Conservation (phyloP, 2,888 invertebrate genomes). For the Hemicrepidius hirtus region DNA sequence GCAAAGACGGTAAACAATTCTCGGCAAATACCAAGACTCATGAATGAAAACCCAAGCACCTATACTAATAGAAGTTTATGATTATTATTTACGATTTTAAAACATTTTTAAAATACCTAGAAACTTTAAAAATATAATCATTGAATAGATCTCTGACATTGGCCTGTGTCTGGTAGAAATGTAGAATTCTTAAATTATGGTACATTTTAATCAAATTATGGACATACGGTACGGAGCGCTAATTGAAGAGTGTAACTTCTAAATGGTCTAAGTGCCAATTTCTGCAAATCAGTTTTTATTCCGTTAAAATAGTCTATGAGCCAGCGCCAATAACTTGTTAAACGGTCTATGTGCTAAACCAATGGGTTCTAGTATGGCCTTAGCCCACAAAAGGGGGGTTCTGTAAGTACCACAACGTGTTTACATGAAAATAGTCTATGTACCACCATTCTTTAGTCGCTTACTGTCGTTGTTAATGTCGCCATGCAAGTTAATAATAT, state of each 20-base stretch:
- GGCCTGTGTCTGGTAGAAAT: too few species aligned
- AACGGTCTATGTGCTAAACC: neutral
- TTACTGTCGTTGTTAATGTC: neutral
- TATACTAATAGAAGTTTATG: too few species aligned
- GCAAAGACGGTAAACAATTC: too few species aligned
- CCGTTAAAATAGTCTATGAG: slow-evolving; percentile 1
- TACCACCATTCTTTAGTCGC: neutral
- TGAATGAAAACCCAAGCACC: too few species aligned
- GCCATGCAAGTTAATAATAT: neutral
- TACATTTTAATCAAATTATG: too few species aligned
- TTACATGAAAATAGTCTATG: slow-evolving; percentile 8
- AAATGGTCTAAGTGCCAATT: slow-evolving; percentile 3
- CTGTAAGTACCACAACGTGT: neutral
- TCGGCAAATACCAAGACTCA: too few species aligned
- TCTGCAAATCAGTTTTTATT: neutral
- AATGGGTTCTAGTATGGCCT: neutral
- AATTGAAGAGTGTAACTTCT: neutral
- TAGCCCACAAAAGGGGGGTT: neutral
- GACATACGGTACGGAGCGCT: too few species aligned
- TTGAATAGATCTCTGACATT: too few species aligned
- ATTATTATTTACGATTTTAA: too few species aligned
- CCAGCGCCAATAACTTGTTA: neutral
- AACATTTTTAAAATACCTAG: too few species aligned
- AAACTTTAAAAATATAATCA: too few species aligned
- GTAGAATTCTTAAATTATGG: too few species aligned